These are phyloP conservation scores for Panurus biarmicus DNA, from an alignment of 2,113 vertebrate genomes.

Conservation along the genomic window DNA sequence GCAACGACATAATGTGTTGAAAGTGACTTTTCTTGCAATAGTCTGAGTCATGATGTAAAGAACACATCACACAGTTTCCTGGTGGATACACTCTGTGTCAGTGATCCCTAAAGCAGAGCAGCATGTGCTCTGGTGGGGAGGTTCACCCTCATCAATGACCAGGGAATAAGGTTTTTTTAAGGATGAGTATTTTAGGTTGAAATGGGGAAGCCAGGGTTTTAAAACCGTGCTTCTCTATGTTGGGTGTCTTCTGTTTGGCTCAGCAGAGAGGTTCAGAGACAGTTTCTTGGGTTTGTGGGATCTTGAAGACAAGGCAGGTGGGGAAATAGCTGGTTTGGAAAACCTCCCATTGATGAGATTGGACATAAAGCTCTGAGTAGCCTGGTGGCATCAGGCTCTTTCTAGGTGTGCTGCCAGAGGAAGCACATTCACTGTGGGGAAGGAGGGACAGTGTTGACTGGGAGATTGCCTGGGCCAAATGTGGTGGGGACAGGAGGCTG, in stretches of 20 bases:
- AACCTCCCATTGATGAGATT: neutral
- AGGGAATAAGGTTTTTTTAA: neutral
- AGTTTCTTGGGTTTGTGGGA: neutral
- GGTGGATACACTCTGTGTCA: rapidly evolving
- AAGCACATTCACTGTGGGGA: rapidly evolving
- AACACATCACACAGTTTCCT: rapidly evolving
- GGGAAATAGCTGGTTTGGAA: neutral
- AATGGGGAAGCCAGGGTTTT: neutral
- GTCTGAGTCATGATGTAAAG: neutral
- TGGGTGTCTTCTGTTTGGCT: neutral
- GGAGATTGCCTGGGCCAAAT: neutral
- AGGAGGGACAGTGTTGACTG: neutral
- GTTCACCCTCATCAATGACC: neutral
- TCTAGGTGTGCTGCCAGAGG: neutral
- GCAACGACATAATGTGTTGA: neutral
- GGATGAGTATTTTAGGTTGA: neutral
- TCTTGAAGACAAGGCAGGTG: neutral
- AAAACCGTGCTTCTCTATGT: neutral
- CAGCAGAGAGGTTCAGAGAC: neutral
- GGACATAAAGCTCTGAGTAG: neutral
- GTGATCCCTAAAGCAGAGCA: rapidly evolving
- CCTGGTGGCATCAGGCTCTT: neutral
- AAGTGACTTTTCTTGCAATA: neutral
- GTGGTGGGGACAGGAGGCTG: rapidly evolving
- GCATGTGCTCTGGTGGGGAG: neutral